Conservation (phyloP, 2,888 invertebrate genomes). For the Athalia rosae region DNA sequence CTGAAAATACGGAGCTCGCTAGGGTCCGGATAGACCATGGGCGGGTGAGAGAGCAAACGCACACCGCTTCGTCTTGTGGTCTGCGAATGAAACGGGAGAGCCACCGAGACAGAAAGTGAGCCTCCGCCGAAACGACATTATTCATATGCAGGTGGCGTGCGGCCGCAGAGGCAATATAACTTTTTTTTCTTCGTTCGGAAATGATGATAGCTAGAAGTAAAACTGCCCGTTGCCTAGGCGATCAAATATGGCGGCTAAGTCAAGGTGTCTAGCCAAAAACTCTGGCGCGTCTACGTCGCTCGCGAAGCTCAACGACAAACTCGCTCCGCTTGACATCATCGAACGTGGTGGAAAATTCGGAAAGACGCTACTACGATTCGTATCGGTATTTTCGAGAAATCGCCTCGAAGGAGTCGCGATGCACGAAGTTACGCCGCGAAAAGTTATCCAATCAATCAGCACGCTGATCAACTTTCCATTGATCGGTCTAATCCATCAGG, state of each 20-base stretch:
- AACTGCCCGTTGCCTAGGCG: slow-evolving; percentile 26
- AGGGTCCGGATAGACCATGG: no score
- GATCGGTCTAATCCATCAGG: slow-evolving; percentile 60
- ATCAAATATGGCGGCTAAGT: slow-evolving; percentile 9
- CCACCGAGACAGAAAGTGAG: slow-evolving; percentile 30
- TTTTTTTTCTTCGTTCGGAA: slow-evolving; percentile 25
- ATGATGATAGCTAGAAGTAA: slow-evolving; percentile 22
- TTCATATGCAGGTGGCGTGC: slow-evolving; percentile 62
- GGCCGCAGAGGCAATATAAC: slow-evolving; percentile 31
- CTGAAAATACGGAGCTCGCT: no score
- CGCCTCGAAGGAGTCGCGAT: background rate
- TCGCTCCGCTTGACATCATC: background rate
- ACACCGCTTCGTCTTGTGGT: slow-evolving; percentile 3
- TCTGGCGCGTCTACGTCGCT: background rate
- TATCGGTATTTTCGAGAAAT: background rate
- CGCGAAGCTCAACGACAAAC: background rate
- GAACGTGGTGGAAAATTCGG: no score
- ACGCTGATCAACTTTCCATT: slow-evolving; percentile 56
- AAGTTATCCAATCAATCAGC: slow-evolving; percentile 62
- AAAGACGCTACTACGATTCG: background rate
- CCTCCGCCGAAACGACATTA: slow-evolving; percentile 58
- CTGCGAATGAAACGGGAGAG: slow-evolving; percentile 7
- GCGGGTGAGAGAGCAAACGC: background rate
- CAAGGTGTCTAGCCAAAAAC: slow-evolving; percentile 3
- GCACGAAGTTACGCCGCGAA: slow-evolving; percentile 30